Percentiles rank a stretch among this genome's conserved stretches.
Conservation (phyloP, 1,140 invertebrate species). For the Anagrus nilaparvatae region DNA sequence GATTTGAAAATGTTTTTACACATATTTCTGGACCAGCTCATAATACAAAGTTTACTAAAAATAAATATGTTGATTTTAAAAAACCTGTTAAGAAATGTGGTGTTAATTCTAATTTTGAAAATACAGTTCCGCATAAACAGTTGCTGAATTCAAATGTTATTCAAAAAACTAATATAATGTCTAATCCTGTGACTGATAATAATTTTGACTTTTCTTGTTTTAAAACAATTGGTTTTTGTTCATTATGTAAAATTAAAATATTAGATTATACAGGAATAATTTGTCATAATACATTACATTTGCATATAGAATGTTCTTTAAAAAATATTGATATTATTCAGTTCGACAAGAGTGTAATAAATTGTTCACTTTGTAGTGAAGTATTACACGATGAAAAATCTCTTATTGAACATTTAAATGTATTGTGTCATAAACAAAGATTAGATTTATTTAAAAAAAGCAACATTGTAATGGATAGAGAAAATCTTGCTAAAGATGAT, state of each 20-base stretch:
- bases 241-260: not conserved
- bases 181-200: too few relatives aligned
- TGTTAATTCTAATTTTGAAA: too few relatives aligned
- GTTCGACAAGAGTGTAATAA: not conserved
- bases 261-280: not conserved
- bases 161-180: too few relatives aligned
- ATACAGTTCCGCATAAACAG: not conserved
- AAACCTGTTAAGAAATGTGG: not conserved
- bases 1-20: not conserved
- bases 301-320: not conserved
- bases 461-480: too few relatives aligned
- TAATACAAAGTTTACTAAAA: not conserved
- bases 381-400: not conserved
- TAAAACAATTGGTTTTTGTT: conserved; percentile 2
- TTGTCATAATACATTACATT: conserved; percentile 3
- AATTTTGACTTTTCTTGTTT: too few relatives aligned
- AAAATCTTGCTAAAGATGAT: not conserved
- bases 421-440: not conserved
- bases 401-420: not conserved
- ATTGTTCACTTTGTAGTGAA: conserved; percentile 5
- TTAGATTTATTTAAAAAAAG: not conserved
- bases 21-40: not conserved
- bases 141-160: not conserved
- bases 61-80: not conserved
- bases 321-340: conserved; percentile 4